Conservation (phyloP, 2,797 vertebrate genomes). For the Pangasius krempfi region DNA sequence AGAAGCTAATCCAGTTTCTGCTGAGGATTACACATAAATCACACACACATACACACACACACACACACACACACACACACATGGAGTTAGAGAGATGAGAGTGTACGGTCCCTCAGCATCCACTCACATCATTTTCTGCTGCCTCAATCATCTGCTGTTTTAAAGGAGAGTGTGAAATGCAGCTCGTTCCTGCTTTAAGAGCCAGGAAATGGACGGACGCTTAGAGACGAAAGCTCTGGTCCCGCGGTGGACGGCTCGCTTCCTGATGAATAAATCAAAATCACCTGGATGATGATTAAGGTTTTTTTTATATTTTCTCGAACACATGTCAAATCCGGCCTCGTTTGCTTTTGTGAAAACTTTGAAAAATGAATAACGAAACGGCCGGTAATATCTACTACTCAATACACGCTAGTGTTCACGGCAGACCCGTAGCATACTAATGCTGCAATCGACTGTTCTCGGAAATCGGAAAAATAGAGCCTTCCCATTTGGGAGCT, state of each 20-base stretch:
- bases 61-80: constrained; percentile 6
- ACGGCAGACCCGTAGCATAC: neutral
- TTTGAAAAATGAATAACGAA: neutral
- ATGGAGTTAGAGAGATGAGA: constrained; percentile 3
- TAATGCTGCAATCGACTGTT: neutral
- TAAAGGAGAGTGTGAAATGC: neutral
- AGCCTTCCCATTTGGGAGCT: neutral
- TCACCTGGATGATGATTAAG: neutral
- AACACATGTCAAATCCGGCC: neutral
- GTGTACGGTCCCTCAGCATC: neutral
- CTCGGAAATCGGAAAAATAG: neutral
- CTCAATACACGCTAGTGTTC: neutral
- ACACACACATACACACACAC: constrained; percentile 18
- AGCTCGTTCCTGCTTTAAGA: neutral
- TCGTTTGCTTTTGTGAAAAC: neutral
- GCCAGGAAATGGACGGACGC: neutral
- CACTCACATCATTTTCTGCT: constrained; percentile 32
- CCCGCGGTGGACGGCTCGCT: neutral
- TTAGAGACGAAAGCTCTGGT: neutral
- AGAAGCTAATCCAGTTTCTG: constrained; percentile 45
- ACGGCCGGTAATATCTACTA: neutral
- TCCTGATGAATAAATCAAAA: neutral
- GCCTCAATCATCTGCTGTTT: constrained; percentile 29
- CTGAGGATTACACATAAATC: constrained; percentile 32
- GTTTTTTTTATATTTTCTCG: no score